Evolutionary conservation across 2,113 vertebrate genomes (phyloP), one percentile per base, ranked within the genome.

Genomic region (Pseudolaguvia tuberculata): DNA sequence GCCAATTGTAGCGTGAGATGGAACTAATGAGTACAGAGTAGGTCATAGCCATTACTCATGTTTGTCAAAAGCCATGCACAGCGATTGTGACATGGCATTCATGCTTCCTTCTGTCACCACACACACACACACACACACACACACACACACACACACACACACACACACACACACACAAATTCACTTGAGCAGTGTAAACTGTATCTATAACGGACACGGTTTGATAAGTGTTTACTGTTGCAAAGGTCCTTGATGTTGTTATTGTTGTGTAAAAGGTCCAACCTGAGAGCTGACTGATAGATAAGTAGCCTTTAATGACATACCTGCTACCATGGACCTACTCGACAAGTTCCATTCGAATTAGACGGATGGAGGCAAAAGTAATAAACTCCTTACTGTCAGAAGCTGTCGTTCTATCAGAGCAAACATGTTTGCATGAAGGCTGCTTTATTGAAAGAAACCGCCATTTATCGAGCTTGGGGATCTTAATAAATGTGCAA

Each of bases 11-110:
- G 73, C 39, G 53, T 57, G 79, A 79, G 79, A 85, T 76, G 72
- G 82, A 87, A 80, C 84, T 87, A 89, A 88, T 87, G 85, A 87
- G 78, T 74, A 77, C 77, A 70, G 73, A 76, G 81, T 81, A 79
- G 80, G 77, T 81, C 81, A 82, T 79, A 85, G 78, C 80, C 82
- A 75, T 84, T 80, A 86, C 79, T 84, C 58, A 75, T 15, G 52
- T 84, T 87, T 82, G 79, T 88, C 82, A 83, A 84, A 59, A 78
- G 67, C 55, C 76, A 77, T 73, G 52, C 56, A 55, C n/a, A n/a
- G 52, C 2, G 18, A 51, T 50, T 15, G 61, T 25, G 45, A 52
- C 18, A 52, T 65, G 57, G 63, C 8, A 45, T 58, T 67, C 61
- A 62, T 51, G 53, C 55, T 25, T n/a, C 48, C 45, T 39, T 13